These are phyloP conservation scores for Apistogramma diplotaenia DNA, from an alignment of 2,113 vertebrate species.

Conservation along the genomic window DNA sequence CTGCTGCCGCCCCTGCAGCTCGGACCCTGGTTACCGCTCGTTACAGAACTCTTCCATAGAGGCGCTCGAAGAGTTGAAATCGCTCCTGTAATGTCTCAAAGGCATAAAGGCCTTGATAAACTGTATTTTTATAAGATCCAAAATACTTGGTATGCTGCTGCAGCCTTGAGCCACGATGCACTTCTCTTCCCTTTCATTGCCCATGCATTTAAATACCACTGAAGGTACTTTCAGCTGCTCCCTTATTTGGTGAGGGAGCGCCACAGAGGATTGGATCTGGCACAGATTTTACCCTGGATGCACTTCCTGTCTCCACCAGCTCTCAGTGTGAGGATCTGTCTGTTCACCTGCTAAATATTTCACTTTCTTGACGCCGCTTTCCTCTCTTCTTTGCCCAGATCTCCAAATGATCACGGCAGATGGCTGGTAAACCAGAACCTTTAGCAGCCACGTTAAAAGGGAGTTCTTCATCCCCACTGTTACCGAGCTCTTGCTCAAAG, in stretches of 20 bases:
- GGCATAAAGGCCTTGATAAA: not conserved
- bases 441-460: too few relatives aligned
- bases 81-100: not conserved
- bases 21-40: not conserved
- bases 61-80: not conserved
- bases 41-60: not conserved
- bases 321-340: too few relatives aligned
- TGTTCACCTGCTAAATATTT: too few relatives aligned
- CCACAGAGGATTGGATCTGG: not conserved
- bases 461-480: not conserved
- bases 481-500: not conserved
- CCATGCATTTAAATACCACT: not conserved
- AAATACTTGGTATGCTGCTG: not conserved
- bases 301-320: too few relatives aligned
- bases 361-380: too few relatives aligned
- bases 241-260: not conserved
- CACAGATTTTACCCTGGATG: not conserved
- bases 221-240: not conserved
- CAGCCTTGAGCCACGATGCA: not conserved
- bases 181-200: not conserved
- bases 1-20: not conserved
- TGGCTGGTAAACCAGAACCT: too few relatives aligned
- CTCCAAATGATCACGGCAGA: not conserved
- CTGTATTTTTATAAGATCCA: not conserved
- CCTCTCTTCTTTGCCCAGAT: too few relatives aligned